Conservation (phyloP, 1,140 invertebrate genomes). For the Temnothorax nylanderi region DNA sequence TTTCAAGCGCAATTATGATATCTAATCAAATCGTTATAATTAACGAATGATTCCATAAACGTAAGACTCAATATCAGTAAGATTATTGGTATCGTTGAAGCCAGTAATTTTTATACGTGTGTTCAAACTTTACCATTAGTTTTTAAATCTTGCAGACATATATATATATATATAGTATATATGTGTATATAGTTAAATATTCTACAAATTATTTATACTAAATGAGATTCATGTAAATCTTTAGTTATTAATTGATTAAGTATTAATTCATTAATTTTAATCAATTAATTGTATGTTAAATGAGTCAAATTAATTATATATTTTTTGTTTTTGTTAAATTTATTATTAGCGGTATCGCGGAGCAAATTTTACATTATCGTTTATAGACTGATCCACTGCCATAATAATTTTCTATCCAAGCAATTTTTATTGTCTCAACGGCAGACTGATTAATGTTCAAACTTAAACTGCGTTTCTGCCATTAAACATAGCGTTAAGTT, state of each 20-base stretch:
- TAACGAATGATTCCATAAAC: not conserved
- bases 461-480: not conserved
- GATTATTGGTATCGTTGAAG: not conserved
- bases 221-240: slow-evolving; percentile 2
- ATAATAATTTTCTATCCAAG: slow-evolving; percentile 25
- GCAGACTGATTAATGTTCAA: not conserved
- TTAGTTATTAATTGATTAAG: not conserved
- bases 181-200: slow-evolving; percentile 1
- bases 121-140: not conserved
- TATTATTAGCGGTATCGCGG: not conserved
- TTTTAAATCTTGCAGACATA: not conserved
- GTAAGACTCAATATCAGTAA: not conserved
- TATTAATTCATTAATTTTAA: too few relatives aligned
- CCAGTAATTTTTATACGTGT: slow-evolving; percentile 18
- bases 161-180: not conserved
- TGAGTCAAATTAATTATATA: not conserved
- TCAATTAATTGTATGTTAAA: too few relatives aligned
- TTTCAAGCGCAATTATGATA: not conserved
- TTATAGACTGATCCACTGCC: slow-evolving; percentile 62
- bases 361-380: slow-evolving; percentile 12
- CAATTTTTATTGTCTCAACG: not conserved
- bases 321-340: slow-evolving; percentile 11
- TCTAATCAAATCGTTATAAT: slow-evolving; percentile 10
- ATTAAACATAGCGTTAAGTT: slow-evolving; percentile 20
- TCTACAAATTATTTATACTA: slow-evolving; percentile 1